Evolutionary conservation across 2,797 vertebrate genomes (phyloP), one percentile per base, ranked within the genome.

Genomic region (Myioborus miniatus): DNA sequence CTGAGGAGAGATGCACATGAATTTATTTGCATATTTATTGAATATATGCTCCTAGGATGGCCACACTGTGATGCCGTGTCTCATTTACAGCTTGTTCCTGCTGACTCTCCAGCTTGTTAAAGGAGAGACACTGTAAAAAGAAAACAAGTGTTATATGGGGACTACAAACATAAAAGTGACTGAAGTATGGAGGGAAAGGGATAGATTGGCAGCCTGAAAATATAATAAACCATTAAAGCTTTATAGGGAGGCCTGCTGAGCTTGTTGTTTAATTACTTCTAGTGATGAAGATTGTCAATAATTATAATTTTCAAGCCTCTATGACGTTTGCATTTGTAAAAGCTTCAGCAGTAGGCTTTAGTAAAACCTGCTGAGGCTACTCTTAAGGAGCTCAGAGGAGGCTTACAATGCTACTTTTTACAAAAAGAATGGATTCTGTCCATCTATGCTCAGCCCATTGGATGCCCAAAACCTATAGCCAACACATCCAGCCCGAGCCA

Each of bases 11-110:
- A 67, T 47, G 44, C 68, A 79, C 86, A 92, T 79, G 83, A 91
- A 83, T 41, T 77, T 59, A 95, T 97, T 95, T 96, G 74, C 94
- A 93, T 96, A 75, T 94, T 95, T 96, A 93, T 97, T 95, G 94
- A 89, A 89, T 93, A 50, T 77, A 22, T 80, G 32, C 89, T 96
- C 50, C 79, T 90, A 82, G 83, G 47, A 87, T 78, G 72, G 85
- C 87, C 87, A 92, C 47, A 56, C n/a, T 77, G 63, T 0, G 0
- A 93, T 86, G 75, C 30, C 0, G 0, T 83, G 58, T 92, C 93
- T 96, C 85, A 88, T 97, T 96, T 95, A 91, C 87, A 93, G 72
- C 71, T 71, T 12, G n/a, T 65, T 96, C 80, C 94, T 91, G 90
- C 87, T 94, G 96, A 69, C 62, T 96, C 29, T 53, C 53, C 63